Evolutionary conservation across 2,888 invertebrate genomes (phyloP), one percentile per base, ranked within the genome.

Genomic region (Nowickia ferox): DNA sequence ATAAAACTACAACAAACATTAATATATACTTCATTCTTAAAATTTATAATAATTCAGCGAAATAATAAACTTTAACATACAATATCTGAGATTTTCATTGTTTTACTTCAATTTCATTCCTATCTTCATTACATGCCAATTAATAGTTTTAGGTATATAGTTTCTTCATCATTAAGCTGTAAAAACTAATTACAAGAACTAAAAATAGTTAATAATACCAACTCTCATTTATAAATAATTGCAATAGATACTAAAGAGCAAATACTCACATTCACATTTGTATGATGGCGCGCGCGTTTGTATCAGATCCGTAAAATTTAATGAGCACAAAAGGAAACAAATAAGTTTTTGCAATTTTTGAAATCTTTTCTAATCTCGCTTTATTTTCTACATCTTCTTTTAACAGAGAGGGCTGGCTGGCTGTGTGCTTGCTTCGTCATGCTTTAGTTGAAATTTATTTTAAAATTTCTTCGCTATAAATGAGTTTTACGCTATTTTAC

Each of bases 401-500:
- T 5, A 30, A 30, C 6, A 30, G 30, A 5, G 30, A 1, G 30
- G 30, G 30, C 5, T 30, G 22, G 22, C 22, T 15, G 9, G 11
- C 40, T 42, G 38, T 55, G 9, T 22, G 55, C 0, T 30, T 57
- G 30, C 22, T 40, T 48, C 48, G 17, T 42, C 57, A 10, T 48
- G 11, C 6, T 8, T 5, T 51, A 1, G 6, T 38, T 8, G 9
- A 17, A 51, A 69, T 30, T 22, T 46, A 30, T 46, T 53, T n/a
- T 40, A 79, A 30, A 30, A 42, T 65, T 72, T 71, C 75, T 66
- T 40, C n/a, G 22, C 38, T 40, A 71, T n/a, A 57, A 72, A 77
- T 72, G 76, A 80, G 65, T 84, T 72, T 66, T 77, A 72, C 72
- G 76, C 80, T 81, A 82, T 85, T 78, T 65, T 75, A 38, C 69